Evolutionary conservation across 1,140 invertebrate genomes (phyloP).

Genomic region (Drosophila serrata): DNA sequence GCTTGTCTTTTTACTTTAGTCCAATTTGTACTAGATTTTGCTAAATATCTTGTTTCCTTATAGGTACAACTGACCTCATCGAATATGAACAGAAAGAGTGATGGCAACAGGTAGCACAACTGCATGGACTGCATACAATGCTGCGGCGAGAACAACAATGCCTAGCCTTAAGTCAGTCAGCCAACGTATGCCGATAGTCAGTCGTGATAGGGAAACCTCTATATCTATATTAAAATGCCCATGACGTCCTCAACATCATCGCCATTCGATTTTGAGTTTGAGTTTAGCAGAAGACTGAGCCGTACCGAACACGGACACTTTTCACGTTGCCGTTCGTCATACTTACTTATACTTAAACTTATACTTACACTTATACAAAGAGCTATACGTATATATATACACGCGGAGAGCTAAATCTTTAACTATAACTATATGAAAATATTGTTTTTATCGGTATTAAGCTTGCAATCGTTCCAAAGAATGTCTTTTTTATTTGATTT

Average conservation of each 20-base stretch:
- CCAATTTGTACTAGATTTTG: background rate
- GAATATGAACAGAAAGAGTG: slow-evolving; percentile 79
- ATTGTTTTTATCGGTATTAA: slow-evolving; percentile 64
- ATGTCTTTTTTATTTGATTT: slow-evolving; percentile 51
- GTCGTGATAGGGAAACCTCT: slow-evolving; percentile 8
- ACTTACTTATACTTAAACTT: slow-evolving; percentile 59
- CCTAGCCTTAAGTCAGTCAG: slow-evolving; percentile 45
- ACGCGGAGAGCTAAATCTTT: slow-evolving; percentile 34
- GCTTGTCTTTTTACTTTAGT: background rate
- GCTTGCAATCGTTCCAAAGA: slow-evolving; percentile 76
- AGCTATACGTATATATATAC: slow-evolving; percentile 17
- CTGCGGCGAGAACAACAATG: slow-evolving; percentile 84
- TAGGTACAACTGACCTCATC: slow-evolving; percentile 82
- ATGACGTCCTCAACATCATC: slow-evolving; percentile 49
- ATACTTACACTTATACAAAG: slow-evolving; percentile 46
- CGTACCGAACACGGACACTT: slow-evolving; percentile 68
- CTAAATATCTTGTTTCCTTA: slow-evolving; percentile 6
- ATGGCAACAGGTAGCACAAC: slow-evolving; percentile 85
- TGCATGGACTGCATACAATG: slow-evolving; percentile 86
- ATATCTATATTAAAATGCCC: slow-evolving; percentile 7
- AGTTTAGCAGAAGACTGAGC: slow-evolving; percentile 81
- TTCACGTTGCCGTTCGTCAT: slow-evolving; percentile 81
- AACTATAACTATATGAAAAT: slow-evolving; percentile 44
- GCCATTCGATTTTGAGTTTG: slow-evolving; percentile 69
- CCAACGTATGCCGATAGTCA: slow-evolving; percentile 63